phyloP scores from a whole-genome alignment of 2,113 vertebrate genomes.

The Labeo catla region DNA sequence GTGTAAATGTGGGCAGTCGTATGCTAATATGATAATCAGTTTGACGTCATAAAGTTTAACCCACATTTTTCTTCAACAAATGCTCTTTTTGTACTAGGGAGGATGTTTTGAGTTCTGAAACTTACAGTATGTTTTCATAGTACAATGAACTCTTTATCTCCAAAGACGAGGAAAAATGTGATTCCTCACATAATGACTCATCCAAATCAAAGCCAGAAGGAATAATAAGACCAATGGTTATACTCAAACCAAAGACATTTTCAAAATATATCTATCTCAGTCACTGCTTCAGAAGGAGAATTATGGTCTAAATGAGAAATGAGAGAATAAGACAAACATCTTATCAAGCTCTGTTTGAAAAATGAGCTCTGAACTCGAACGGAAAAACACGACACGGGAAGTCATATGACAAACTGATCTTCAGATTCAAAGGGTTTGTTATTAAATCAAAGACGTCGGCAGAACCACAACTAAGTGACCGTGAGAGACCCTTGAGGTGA shows the following conservation, averaged over 20 bases:
- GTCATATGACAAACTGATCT: slow-evolving; percentile 67
- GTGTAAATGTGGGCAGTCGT: neutral
- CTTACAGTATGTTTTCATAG: neutral
- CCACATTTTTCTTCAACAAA: neutral
- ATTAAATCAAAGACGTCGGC: slow-evolving; percentile 57
- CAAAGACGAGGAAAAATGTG: neutral
- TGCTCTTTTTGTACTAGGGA: neutral
- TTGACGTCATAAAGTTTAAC: neutral
- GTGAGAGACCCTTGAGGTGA: slow-evolving; percentile 61
- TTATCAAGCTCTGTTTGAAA: neutral
- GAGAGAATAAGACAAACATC: neutral
- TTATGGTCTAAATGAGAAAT: neutral
- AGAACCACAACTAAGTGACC: slow-evolving; percentile 64
- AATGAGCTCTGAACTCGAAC: slow-evolving; percentile 33
- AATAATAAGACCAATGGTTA: neutral
- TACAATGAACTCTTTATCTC: slow-evolving; percentile 26
- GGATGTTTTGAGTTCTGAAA: neutral
- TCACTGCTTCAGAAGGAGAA: neutral
- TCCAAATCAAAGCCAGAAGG: slow-evolving; percentile 9
- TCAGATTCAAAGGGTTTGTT: slow-evolving; percentile 57
- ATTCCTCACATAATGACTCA: slow-evolving; percentile 12
- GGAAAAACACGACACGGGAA: slow-evolving; percentile 45
- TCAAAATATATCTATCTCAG: neutral
- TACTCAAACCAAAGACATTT: neutral
- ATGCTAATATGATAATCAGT: neutral